Evolutionary conservation across 2,113 vertebrate genomes (phyloP), one percentile per base, ranked within the genome.

Genomic region (Pterophyllum scalare): DNA sequence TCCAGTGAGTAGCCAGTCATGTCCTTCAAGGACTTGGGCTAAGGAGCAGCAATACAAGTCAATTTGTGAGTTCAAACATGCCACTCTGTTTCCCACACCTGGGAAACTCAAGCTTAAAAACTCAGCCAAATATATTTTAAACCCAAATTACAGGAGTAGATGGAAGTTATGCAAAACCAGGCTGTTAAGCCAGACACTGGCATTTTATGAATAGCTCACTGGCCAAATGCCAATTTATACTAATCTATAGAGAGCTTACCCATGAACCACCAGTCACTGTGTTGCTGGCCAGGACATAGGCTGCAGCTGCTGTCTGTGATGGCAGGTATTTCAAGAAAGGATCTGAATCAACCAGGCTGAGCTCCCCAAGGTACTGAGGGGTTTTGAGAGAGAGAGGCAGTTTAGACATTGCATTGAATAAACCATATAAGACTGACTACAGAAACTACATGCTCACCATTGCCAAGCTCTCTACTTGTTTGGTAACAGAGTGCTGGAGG

Each of bases 311-410:
- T 1, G 93, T 96, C n/a, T 98, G 92, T 1, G 98, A 99, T 1
- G 98, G 98, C 65, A 99, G 90, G 72, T 99, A 99, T 86, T 98
- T 98, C 79, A 99, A 87, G 89, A 97, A 99, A 3, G 97, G 97
- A 59, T 99, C 98, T 0, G 97, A 97, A 86, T 99, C 98, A 3
- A 99, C 96, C 79, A 99, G 86, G 87, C 98, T 98, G 67, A 99
- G 93, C 90, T 99, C 98, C 28, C 97, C 97, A 15, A 99, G 94
- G 91, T 97, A 99, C 98, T 99, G 90, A 5, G 17, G 20, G 15
- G 28, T n/a, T n/a, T n/a, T n/a, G n/a, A n/a, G n/a, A n/a, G 28
- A 28, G 28, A 28, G 28, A 28, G 28, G 28, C 11, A 20, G 4
- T 35, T 33, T 46, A 67, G 26, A 54, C 26, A 52, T 28, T 13